Evolutionary conservation across 30 jellyfish, hydroid and myxozoan genomes (phyloP).

Genomic region (Aurelia aurita complex sp. Pacific): DNA sequence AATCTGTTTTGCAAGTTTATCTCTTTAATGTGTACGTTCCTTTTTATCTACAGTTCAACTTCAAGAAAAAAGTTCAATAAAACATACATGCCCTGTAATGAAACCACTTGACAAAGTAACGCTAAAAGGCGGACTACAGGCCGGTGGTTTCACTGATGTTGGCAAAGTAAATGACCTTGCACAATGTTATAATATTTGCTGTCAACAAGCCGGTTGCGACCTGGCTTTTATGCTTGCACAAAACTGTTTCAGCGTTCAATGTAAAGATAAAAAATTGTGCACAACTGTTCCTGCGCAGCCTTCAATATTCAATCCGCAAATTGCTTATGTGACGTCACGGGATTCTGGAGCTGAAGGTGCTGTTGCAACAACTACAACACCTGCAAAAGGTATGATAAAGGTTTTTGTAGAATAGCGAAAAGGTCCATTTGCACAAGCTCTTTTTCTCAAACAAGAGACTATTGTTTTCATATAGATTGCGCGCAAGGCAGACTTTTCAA

Average conservation of each 20-base stretch:
- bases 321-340: slow-evolving; percentile 84
- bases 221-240: slow-evolving; percentile 98
- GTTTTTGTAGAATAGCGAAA: too few relatives aligned
- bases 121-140: slow-evolving; percentile 97
- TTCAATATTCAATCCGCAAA: slow-evolving; percentile 95
- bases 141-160: slow-evolving; percentile 98
- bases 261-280: slow-evolving; percentile 91
- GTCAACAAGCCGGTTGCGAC: slow-evolving; percentile 95
- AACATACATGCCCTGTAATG: slow-evolving; percentile 83
- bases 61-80: slow-evolving; percentile 70
- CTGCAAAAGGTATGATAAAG: slow-evolving; percentile 6
- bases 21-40: neutral
- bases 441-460: too few relatives aligned
- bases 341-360: slow-evolving; percentile 39
- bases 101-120: slow-evolving; percentile 87
- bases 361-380: slow-evolving; percentile 27
- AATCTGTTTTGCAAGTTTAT: too few relatives aligned
- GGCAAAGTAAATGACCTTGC: slow-evolving; percentile 84
- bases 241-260: slow-evolving; percentile 95
- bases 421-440: too few relatives aligned
- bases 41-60: slow-evolving; percentile 63
- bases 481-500: too few relatives aligned
- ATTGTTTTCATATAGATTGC: too few relatives aligned
- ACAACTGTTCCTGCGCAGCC: slow-evolving; percentile 97
- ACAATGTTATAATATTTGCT: slow-evolving; percentile 96